Conservation (phyloP, 2,113 vertebrate species). For the Tympanuchus pallidicinctus region DNA sequence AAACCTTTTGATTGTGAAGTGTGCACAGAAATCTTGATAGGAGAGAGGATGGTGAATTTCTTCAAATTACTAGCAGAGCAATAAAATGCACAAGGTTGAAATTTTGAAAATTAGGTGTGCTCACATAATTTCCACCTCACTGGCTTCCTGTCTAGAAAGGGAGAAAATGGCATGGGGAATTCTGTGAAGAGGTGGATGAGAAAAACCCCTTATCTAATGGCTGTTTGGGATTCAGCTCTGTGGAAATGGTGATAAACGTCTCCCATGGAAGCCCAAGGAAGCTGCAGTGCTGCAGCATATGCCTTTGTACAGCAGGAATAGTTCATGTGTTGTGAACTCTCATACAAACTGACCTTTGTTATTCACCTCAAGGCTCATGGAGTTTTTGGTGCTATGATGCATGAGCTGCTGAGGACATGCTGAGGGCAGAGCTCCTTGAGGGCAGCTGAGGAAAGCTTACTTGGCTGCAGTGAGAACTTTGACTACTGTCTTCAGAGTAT, state of each 20-base stretch:
- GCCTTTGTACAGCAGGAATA: neutral
- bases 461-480: neutral
- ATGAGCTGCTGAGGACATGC: neutral
- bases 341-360: neutral
- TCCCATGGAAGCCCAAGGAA: neutral
- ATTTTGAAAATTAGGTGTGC: constrained; percentile 43
- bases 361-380: neutral
- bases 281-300: neutral
- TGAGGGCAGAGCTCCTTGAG: neutral
- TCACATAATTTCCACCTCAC: constrained; percentile 59
- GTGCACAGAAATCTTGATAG: constrained; percentile 50
- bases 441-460: neutral
- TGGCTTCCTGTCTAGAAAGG: constrained; percentile 40
- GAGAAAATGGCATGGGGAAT: constrained; percentile 9
- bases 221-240: neutral
- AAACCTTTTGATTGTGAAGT: constrained; percentile 24
- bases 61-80: constrained; percentile 44
- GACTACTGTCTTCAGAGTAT: neutral
- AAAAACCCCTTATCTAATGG: neutral
- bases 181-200: constrained; percentile 26
- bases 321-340: neutral
- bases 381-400: neutral
- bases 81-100: constrained; percentile 52
- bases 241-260: neutral
- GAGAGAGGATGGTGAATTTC: constrained; percentile 40